Evolutionary conservation across 2,113 vertebrate genomes (phyloP), one percentile per base, ranked within the genome.

Genomic region (Eptatretus burgeri): DNA sequence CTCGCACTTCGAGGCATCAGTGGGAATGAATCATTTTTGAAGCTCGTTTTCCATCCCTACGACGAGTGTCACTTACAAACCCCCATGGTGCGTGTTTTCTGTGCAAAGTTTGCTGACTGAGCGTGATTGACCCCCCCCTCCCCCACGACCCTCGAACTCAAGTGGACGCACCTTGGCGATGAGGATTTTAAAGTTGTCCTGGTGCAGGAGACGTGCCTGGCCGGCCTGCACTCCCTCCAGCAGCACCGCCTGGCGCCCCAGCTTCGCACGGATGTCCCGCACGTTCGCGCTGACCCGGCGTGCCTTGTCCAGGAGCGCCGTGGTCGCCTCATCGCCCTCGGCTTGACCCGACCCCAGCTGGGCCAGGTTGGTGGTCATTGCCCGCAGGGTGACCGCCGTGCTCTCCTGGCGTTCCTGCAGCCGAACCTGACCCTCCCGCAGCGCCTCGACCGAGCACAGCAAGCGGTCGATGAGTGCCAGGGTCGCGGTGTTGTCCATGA

Each of bases 101-200:
- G 27, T 7, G 16, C 9, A 19, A 17, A 56, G 2, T 16, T 16
- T 16, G 52, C 14, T 56, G 52, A 17, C 52, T 2, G 52, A 2
- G 52, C 52, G 52, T 56, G 52, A 17, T 56, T 56, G 16, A 9
- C 16, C 16, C 53, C 53, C 10, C 53, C 53, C 9, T 12, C 53
- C 53, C n/a, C 7, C n/a, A 10, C 53, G 16, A 60, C 53, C 53
- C 18, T 19, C 53, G 16, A n/a, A n/a, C 53, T 12, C 53, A 10
- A 10, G 53, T 60, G 53, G 9, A 19, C 53, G 53, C 69, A 98
- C 91, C 89, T 98, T 86, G 76, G 85, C 93, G 75, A 98, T 94
- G 76, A 93, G 75, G 68, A 98, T 88, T 69, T 88, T 91, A 72
- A 98, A 95, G 73, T 85, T 81, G 75, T 93, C 91, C 67, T 85